Evolutionary conservation across 2,113 vertebrate genomes (phyloP), one percentile per base, ranked within the genome.

Genomic region (Acanthochromis polyacanthus): DNA sequence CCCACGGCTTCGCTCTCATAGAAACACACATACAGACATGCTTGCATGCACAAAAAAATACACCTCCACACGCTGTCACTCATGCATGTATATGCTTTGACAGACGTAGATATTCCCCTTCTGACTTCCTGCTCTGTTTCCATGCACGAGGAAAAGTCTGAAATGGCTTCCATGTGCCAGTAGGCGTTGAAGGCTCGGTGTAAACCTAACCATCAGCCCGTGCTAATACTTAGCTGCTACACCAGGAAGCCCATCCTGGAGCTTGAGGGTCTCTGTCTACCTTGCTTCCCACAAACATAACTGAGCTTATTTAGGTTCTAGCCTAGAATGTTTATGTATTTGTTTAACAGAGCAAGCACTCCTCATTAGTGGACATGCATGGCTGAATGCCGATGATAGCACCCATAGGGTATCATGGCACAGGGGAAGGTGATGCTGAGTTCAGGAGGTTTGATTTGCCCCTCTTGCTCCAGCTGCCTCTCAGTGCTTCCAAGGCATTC

Each of bases 101-200:
- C 83, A 84, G 62, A 74, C 58, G 0, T 30, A 68, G 62, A 55
- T 22, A 14, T 81, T 82, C 52, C 73, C 67, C 65, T 65, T 76
- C 75, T 63, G 73, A 81, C 71, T 81, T 73, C 79, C 66, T 85
- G 67, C 45, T 19, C 77, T 66, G 52, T 30, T 89, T 83, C 71
- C 72, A 68, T 50, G 28, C 55, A 14, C 17, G 30, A 17, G 76
- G 67, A 75, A 77, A 71, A 63, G 60, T 60, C 56, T 71, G 65
- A 87, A 91, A 92, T 85, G 72, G 75, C 78, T 91, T 93, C 88
- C 89, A 89, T 89, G 81, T 90, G 85, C 81, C 81, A 40, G 70
- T 3, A 76, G 81, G 84, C 59, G 83, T 66, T 87, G 82, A 86
- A 58, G 73, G 56, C 51, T 87, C n/a, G 1, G 25, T 66, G 67